Evolutionary conservation across 2,113 vertebrate genomes (phyloP).

Genomic region (Hepsetus odoe): DNA sequence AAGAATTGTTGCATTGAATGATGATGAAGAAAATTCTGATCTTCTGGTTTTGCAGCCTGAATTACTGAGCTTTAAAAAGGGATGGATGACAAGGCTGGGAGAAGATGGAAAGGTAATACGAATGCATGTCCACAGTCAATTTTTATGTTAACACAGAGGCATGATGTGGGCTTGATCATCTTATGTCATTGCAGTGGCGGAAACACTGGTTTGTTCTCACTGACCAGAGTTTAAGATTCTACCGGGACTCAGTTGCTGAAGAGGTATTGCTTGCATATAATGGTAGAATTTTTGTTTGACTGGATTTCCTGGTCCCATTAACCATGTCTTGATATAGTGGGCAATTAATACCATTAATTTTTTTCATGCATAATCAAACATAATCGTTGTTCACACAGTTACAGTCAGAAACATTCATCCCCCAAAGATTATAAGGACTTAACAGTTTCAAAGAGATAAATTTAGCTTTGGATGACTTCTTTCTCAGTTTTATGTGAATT

Average conservation of each 20-base stretch:
- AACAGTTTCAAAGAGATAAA: too few species aligned
- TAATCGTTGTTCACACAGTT: too few species aligned
- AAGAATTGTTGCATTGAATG: neutral
- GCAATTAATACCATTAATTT: too few species aligned
- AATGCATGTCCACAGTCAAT: neutral
- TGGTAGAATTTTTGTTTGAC: neutral
- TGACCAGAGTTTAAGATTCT: constrained; percentile 65
- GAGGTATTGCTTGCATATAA: constrained; percentile 54
- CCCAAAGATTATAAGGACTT: too few species aligned
- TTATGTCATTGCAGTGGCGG: constrained; percentile 58
- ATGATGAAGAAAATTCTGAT: neutral
- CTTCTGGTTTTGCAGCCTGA: constrained; percentile 57
- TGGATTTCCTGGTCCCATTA: neutral
- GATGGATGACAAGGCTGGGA: constrained; percentile 65
- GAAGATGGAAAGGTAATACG: constrained; percentile 63
- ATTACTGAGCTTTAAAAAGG: constrained; percentile 67
- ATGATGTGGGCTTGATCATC: constrained; percentile 3
- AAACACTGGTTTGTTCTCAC: constrained; percentile 70
- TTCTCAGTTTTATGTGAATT: too few species aligned
- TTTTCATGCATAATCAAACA: too few species aligned
- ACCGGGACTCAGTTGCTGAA: constrained; percentile 64
- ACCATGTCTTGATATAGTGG: neutral
- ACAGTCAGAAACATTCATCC: too few species aligned
- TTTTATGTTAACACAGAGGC: neutral
- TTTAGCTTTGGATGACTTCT: too few species aligned